Evolutionary conservation across 2,113 vertebrate species (phyloP).

Genomic region (Centropristis striata): DNA sequence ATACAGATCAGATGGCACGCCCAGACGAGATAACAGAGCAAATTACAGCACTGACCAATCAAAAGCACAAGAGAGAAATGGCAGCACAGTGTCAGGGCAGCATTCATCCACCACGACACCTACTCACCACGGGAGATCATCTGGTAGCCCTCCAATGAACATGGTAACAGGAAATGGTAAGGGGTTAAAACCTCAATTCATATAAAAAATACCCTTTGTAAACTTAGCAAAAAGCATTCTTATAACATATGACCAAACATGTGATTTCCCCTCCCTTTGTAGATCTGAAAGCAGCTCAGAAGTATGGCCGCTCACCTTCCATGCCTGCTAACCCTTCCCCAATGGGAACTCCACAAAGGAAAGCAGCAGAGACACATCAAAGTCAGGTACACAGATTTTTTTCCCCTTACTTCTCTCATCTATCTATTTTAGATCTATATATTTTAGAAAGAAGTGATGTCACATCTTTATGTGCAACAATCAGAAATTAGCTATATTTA

Average conservation of each 20-base stretch:
- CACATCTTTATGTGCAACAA: not conserved
- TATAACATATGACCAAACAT: not conserved
- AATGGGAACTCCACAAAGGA: constrained; percentile 91
- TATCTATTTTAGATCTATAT: not conserved
- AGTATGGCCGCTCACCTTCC: constrained; percentile 91
- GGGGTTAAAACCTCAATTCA: constrained; percentile 7
- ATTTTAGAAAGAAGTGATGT: not conserved
- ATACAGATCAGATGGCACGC: constrained; percentile 90
- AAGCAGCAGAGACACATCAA: constrained; percentile 89
- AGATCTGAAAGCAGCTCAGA: constrained; percentile 92
- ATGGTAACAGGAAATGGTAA: constrained; percentile 90
- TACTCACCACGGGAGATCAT: constrained; percentile 90
- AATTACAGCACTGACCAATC: constrained; percentile 88
- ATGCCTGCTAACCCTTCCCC: constrained; percentile 92
- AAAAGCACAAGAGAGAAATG: constrained; percentile 96
- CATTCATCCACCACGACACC: constrained; percentile 86
- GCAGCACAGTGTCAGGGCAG: constrained; percentile 86
- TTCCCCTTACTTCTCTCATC: constrained; percentile 28
- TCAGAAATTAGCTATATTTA: not conserved
- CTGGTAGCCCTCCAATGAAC: constrained; percentile 92
- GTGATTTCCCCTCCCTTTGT: constrained; percentile 25
- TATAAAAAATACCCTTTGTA: too few species aligned
- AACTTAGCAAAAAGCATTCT: not conserved
- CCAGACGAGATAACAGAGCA: constrained; percentile 90
- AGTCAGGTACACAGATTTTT: constrained; percentile 91